Conservation (phyloP, 2,797 vertebrate species). For the Peromyscus attwateri region DNA sequence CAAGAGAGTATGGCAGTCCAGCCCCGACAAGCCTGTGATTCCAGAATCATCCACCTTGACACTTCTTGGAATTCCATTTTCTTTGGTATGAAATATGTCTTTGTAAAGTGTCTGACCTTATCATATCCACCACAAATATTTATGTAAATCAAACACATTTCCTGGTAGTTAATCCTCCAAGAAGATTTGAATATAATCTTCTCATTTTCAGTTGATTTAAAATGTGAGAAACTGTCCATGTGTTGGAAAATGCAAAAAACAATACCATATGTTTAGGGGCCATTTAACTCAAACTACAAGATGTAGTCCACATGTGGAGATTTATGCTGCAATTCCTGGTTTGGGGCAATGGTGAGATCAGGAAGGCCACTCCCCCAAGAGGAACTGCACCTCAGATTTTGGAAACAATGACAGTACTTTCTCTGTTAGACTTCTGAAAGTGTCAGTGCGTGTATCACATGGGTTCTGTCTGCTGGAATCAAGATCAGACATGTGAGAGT, state of each 20-base stretch:
- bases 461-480: not conserved
- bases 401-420: conserved; percentile 57
- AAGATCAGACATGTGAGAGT: not conserved
- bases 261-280: conserved; percentile 82
- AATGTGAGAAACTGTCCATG: conserved; percentile 80
- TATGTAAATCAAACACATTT: conserved; percentile 70
- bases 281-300: conserved; percentile 82
- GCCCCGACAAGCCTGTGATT: not conserved
- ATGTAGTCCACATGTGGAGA: conserved; percentile 72
- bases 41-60: not conserved
- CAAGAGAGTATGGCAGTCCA: not conserved
- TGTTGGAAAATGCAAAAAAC: conserved; percentile 77
- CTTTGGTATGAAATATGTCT: not conserved
- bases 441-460: not conserved
- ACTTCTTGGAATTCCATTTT: not conserved
- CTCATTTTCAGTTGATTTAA: conserved; percentile 83
- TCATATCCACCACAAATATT: conserved; percentile 70
- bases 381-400: conserved; percentile 23
- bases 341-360: conserved; percentile 31
- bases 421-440: conserved; percentile 58
- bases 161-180: conserved; percentile 79
- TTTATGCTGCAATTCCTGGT: conserved; percentile 62
- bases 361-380: conserved; percentile 64
- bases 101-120: conserved; percentile 42
- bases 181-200: conserved; percentile 80